A percentile compares a stretch with the other conserved stretches of the same genome.
Evolutionary conservation across 2,888 invertebrate genomes (phyloP).

Genomic region (Vesta saturnalis): DNA sequence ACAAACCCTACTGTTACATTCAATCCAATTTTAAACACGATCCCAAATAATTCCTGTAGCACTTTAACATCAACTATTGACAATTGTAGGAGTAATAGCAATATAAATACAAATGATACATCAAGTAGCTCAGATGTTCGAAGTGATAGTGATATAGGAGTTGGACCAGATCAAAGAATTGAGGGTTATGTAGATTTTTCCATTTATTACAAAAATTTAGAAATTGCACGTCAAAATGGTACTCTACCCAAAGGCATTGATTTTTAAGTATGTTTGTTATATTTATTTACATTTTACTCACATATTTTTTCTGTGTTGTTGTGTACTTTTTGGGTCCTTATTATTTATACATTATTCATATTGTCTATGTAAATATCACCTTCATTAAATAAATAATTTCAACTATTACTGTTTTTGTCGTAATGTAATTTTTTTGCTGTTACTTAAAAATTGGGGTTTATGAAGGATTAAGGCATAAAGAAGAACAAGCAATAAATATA

Average conservation of each 20-base stretch:
- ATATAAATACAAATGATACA: conserved; percentile 56
- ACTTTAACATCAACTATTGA: conserved; percentile 43
- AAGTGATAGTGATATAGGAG: conserved; percentile 59
- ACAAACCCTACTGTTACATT: conserved; percentile 67
- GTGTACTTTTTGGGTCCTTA: too few species aligned
- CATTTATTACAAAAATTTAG: conserved; percentile 79
- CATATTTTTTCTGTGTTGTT: too few species aligned
- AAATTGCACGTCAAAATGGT: conserved; percentile 72
- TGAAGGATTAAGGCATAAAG: too few species aligned
- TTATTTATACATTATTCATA: too few species aligned
- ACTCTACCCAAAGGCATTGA: conserved; percentile 72
- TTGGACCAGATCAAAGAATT: conserved; percentile 71
- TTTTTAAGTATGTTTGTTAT: conserved; percentile 58
- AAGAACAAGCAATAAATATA: too few species aligned
- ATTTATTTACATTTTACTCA: too few species aligned
- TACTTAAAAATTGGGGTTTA: too few species aligned
- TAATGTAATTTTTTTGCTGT: too few species aligned
- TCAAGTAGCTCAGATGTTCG: conserved; percentile 53
- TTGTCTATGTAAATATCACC: too few species aligned
- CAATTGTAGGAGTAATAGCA: conserved; percentile 57
- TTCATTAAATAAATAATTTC: too few species aligned
- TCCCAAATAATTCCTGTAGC: conserved; percentile 34
- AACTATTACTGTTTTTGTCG: too few species aligned
- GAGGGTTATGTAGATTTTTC: conserved; percentile 87
- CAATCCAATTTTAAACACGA: conserved; percentile 67